Base-by-base conservation (phyloP, 2,888 invertebrate species). In the Ectemnius continuus region DNA sequence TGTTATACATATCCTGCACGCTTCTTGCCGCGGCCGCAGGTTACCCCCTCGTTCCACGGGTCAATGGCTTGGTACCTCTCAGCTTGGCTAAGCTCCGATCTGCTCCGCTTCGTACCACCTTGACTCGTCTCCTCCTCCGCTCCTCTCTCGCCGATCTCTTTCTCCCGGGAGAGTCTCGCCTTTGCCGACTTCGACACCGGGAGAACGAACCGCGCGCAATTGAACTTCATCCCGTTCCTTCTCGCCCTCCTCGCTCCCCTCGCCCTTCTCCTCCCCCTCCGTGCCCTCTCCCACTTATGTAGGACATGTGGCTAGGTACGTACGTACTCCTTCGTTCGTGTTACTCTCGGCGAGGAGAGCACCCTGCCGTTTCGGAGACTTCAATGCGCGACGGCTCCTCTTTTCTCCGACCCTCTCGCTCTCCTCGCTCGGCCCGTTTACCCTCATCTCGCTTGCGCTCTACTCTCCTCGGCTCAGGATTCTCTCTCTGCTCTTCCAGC, bases 311-410 rank as follows among this genome's bases (percentile, higher is more conserved):
- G 36, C 5, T 36, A 8, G 14, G 52, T 52, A 14, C 5, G 70
- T 79, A 67, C 71, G 58, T 80, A 73, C 82, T 23, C 23, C 80
- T 82, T 84, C 83, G 83, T 84, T 83, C 84, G 84, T 84, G 84
- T 83, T 84, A 84, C 84, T 82, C 80, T 84, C 69, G 70, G 69
- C 75, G 75, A 23, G 23, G 36, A 70, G 79, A 79, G 84, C 83
- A 81, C 77, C 82, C 82, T 76, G 75, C 67, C 75, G 75, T 71
- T 82, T 84, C 82, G 88, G 90, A 90, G 91, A 90, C 84, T 91
- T 91, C 86, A 88, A 90, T 85, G 90, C 91, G 85, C 86, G 89
- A 87, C 86, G 84, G 82, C 79, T 84, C 77, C 80, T 81, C 78
- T 81, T 78, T 81, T 78, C 84, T 78, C 74, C 71, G 63, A 68